phyloP scores from a whole-genome alignment of 2,888 invertebrate species.

The Stramonita haemastoma region DNA sequence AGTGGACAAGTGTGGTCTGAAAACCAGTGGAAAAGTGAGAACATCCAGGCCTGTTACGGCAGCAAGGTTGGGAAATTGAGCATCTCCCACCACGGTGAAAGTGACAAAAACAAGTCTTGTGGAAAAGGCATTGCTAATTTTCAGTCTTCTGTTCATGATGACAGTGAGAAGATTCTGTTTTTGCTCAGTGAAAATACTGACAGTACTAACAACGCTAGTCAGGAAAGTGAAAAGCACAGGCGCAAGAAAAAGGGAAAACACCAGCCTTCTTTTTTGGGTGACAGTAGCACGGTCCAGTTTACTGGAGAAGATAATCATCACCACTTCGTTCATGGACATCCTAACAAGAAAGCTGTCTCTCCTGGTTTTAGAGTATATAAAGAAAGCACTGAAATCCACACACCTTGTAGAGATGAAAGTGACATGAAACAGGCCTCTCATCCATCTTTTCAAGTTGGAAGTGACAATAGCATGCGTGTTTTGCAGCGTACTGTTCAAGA shows the following conservation, averaged over 20 bases:
- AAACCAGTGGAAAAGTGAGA: not conserved
- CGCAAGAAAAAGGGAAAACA: not conserved
- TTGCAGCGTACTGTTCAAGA: too few relatives aligned
- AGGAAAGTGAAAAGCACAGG: not conserved
- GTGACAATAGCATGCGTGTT: not conserved
- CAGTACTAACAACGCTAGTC: too few relatives aligned
- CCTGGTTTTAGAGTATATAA: not conserved
- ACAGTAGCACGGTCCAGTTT: not conserved
- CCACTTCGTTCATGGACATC: not conserved
- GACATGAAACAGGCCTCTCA: not conserved
- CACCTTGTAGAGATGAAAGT: not conserved
- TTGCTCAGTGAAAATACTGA: too few relatives aligned
- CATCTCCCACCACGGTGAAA: not conserved
- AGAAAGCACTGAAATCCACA: not conserved
- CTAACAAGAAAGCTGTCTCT: not conserved
- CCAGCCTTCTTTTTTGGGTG: not conserved
- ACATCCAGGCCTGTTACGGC: not conserved
- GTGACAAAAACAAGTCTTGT: not conserved
- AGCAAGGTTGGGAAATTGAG: not conserved
- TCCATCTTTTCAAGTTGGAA: not conserved
- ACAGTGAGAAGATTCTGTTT: slow-evolving; percentile 2
- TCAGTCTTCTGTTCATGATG: not conserved
- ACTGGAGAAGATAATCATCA: not conserved
- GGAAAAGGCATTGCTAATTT: not conserved
- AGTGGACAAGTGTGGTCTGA: not conserved